Conservation (phyloP, 2,888 invertebrate genomes). For the Lithophane ornitopus region DNA sequence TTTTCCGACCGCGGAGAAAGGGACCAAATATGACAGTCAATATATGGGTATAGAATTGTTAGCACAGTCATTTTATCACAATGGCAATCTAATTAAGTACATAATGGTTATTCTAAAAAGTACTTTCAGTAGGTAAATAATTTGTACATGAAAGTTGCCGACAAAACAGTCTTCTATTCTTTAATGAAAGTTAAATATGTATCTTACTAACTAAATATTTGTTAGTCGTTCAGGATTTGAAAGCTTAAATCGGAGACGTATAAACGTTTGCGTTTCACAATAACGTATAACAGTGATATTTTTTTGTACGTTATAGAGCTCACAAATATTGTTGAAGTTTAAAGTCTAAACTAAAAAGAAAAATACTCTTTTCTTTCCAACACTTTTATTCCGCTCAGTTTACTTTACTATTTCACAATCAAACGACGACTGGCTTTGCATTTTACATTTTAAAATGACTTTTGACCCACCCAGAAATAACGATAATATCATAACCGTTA, state of each 20-base stretch:
- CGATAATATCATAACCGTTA: too few species aligned
- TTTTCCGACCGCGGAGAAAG: conserved; percentile 37
- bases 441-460: too few species aligned
- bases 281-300: not conserved
- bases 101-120: not conserved
- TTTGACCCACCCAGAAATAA: too few species aligned
- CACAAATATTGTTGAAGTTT: conserved; percentile 1
- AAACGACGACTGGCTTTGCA: too few species aligned
- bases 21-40: conserved; percentile 36
- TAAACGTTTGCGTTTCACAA: not conserved
- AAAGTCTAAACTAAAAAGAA: too few species aligned
- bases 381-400: too few species aligned
- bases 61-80: conserved; percentile 12
- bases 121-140: conserved; percentile 2
- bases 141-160: conserved; percentile 12
- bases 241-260: conserved; percentile 19
- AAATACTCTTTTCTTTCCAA: too few species aligned
- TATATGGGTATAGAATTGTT: conserved; percentile 6
- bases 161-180: not conserved
- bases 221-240: conserved; percentile 13
- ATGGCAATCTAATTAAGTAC: conserved; percentile 27
- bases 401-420: too few species aligned
- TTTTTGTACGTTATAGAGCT: not conserved
- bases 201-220: not conserved
- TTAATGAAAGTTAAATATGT: not conserved